Evolutionary conservation across 2,888 invertebrate species (phyloP), one percentile per base, ranked within the genome.

Genomic region (Macaria notata): DNA sequence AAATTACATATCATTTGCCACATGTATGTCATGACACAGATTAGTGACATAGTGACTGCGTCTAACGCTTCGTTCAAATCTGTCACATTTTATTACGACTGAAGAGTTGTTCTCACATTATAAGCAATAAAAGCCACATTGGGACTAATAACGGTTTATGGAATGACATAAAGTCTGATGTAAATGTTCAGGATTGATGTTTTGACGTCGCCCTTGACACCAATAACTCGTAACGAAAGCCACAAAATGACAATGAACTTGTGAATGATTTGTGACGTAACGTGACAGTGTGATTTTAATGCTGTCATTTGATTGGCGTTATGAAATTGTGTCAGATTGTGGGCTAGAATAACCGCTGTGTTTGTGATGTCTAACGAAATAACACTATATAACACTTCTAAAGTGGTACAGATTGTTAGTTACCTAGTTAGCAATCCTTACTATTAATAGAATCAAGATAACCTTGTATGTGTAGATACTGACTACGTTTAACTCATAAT

Each of bases 1-100:
- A 85, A 82, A 82, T 79, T 74, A 69, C 64, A 71, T 68, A 59
- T 71, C 78, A 80, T 84, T 82, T 79, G 80, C 73, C 64, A 77
- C 84, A 84, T 79, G 79, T 41, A n/a, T 84, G 83, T 78, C 71
- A 72, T 71, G 71, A 57, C 6, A 49, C 19, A 49, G 42, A 33
- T 42, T 43, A 43, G 41, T 41, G 38, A 4, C 41, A 33, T 29
- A 43, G 49, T 43, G 41, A 4, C 9, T 38, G 4, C 4, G 30
- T 38, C 8, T 38, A 38, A n/a, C 19, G 19, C 4, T 70, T 68
- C 70, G 66, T 63, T 63, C 61, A 64, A 55, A 66, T 66, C 66
- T 66, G 71, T 72, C 70, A 69, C 70, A 61, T 65, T 73, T 71
- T 75, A 71, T 73, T 72, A 71, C 64, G 72, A 54, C 50, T 69